A percentile compares a stretch with the other conserved stretches of the same genome.
Evolutionary conservation across 1,140 invertebrate genomes (phyloP).

Genomic region (Drosophila virilis): DNA sequence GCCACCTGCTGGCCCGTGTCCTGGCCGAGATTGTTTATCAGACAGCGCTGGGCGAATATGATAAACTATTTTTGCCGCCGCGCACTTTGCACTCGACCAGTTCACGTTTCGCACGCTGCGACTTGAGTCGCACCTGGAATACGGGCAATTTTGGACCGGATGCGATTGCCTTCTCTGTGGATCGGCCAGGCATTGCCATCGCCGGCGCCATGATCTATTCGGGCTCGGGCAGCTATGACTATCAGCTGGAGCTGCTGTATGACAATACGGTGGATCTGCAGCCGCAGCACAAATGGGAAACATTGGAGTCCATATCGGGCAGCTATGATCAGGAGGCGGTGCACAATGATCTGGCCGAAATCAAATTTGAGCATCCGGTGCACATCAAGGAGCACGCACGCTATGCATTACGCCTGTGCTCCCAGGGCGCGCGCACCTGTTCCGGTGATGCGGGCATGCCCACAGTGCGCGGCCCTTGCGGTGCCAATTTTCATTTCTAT

Average conservation of each 20-base stretch:
- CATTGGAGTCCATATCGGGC: slow-evolving; percentile 76
- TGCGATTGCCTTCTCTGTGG: slow-evolving; percentile 97
- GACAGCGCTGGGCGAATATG: slow-evolving; percentile 85
- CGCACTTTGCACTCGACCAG: slow-evolving; percentile 93
- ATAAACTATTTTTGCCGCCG: slow-evolving; percentile 84
- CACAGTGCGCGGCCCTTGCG: slow-evolving; percentile 95
- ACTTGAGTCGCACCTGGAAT: slow-evolving; percentile 96
- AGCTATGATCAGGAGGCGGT: slow-evolving; percentile 86
- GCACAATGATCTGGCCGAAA: slow-evolving; percentile 91
- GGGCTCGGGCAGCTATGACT: slow-evolving; percentile 93
- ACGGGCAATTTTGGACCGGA: slow-evolving; percentile 98
- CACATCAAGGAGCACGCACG: slow-evolving; percentile 95
- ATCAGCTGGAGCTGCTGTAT: slow-evolving; percentile 96
- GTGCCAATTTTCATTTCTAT: slow-evolving; percentile 95
- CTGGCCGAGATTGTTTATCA: slow-evolving; percentile 95
- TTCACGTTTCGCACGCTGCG: slow-evolving; percentile 94
- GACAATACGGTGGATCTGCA: slow-evolving; percentile 86
- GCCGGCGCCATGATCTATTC: slow-evolving; percentile 95
- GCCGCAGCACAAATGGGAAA: slow-evolving; percentile 84
- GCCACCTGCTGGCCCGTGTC: slow-evolving; percentile 92
- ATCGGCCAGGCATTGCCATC: slow-evolving; percentile 94
- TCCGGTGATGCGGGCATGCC: slow-evolving; percentile 96
- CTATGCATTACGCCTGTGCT: slow-evolving; percentile 95
- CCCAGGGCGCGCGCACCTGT: slow-evolving; percentile 95
- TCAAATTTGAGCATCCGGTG: slow-evolving; percentile 95